These are phyloP conservation scores for Plutella xylostella DNA, from an alignment of 2,888 invertebrate genomes.

Conservation along the genomic window DNA sequence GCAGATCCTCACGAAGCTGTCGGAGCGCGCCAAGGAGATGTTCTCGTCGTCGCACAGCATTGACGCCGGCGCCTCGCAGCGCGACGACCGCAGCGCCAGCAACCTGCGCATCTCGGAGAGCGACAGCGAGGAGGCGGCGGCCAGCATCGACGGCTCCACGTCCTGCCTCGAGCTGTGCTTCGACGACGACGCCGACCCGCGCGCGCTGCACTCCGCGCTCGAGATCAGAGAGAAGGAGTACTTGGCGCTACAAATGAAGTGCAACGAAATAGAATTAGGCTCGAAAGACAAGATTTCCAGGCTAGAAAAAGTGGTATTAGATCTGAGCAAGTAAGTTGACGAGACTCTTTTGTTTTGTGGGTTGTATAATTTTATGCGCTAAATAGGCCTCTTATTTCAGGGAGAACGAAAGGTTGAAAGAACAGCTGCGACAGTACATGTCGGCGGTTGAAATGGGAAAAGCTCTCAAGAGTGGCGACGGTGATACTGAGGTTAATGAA, in stretches of 20 bases:
- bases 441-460: slow-evolving; percentile 91
- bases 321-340: slow-evolving; percentile 71
- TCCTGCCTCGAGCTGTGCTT: slow-evolving; percentile 62
- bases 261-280: slow-evolving; percentile 50
- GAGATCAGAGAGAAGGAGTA: slow-evolving; percentile 59
- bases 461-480: slow-evolving; percentile 74
- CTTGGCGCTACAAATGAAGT: slow-evolving; percentile 65
- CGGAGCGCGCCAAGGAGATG: slow-evolving; percentile 64
- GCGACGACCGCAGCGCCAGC: slow-evolving; percentile 52
- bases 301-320: slow-evolving; percentile 67
- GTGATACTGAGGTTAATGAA: slow-evolving; percentile 77
- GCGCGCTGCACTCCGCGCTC: slow-evolving; percentile 36
- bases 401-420: slow-evolving; percentile 86
- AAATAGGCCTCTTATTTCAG: slow-evolving; percentile 66
- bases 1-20: slow-evolving; percentile 55
- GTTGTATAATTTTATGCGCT: background rate
- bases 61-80: slow-evolving; percentile 46
- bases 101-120: slow-evolving; percentile 60
- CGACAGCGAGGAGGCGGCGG: slow-evolving; percentile 59
- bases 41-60: slow-evolving; percentile 58
- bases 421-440: slow-evolving; percentile 87
- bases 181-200: slow-evolving; percentile 55
- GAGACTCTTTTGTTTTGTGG: background rate
- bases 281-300: slow-evolving; percentile 59
- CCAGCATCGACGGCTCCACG: slow-evolving; percentile 58